Evolutionary conservation across 2,797 vertebrate genomes (phyloP).

Genomic region (Gallirallus australis): DNA sequence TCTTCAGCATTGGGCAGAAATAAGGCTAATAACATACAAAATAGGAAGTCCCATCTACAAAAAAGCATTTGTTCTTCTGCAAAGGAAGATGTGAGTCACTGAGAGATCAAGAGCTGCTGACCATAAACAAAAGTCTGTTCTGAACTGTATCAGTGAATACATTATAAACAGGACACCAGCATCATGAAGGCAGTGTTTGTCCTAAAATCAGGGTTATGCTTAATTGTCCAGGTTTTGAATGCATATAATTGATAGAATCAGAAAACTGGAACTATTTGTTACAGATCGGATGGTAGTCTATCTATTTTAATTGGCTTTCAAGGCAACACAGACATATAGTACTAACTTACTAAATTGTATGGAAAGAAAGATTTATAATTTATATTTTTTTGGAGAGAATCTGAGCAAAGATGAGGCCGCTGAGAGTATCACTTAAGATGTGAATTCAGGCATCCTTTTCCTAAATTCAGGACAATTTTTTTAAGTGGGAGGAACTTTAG

Average conservation of each 20-base stretch:
- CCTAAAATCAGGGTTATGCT: neutral
- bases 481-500: neutral
- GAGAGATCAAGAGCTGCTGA: neutral
- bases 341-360: neutral
- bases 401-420: too few relatives aligned
- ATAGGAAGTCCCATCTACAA: neutral
- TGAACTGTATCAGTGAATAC: neutral
- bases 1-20: neutral
- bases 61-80: neutral
- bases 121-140: neutral
- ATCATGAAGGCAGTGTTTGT: neutral
- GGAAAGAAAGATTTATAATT: neutral
- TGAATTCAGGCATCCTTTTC: neutral
- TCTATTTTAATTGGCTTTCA: neutral
- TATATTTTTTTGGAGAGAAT: neutral
- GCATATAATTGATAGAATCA: neutral
- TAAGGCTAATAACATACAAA: neutral
- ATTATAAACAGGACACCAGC: neutral
- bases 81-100: neutral
- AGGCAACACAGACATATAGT: neutral
- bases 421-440: neutral
- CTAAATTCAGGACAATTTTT: neutral
- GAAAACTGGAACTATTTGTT: neutral
- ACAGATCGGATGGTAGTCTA: neutral
- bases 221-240: neutral